Percentiles rank a stretch among this genome's conserved stretches.
Conservation (phyloP, 2,113 vertebrate genomes). For the Channa argus region DNA sequence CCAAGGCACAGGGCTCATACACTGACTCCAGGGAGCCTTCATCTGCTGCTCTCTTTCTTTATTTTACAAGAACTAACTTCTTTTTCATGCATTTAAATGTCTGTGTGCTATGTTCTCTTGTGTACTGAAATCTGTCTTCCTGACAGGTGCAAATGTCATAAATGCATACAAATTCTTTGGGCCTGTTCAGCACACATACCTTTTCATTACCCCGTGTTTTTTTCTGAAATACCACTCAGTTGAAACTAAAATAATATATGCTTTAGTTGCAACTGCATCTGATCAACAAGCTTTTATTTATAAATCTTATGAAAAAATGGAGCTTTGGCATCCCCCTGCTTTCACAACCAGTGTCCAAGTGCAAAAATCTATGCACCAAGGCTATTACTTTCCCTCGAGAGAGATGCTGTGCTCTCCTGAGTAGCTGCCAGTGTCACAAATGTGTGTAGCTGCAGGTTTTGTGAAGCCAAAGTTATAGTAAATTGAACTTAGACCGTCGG, state of each 20-base stretch:
- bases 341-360: background rate
- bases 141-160: constrained; percentile 47
- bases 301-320: too few relatives aligned
- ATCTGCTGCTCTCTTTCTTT: background rate
- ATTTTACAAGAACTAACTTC: constrained; percentile 19
- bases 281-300: too few relatives aligned
- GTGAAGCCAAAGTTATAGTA: too few relatives aligned
- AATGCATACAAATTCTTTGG: constrained; percentile 20
- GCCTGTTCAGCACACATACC: constrained; percentile 1
- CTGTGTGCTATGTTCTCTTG: constrained; percentile 34
- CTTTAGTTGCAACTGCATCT: background rate
- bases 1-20: constrained; percentile 6
- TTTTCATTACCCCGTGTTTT: background rate
- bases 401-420: background rate
- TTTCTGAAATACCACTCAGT: constrained; percentile 8
- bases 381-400: background rate
- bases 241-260: background rate
- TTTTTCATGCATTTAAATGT: constrained; percentile 59
- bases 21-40: constrained; percentile 17
- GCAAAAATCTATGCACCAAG: background rate
- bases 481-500: too few relatives aligned
- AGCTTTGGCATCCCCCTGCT: background rate
- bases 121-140: constrained; percentile 31
- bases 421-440: background rate
- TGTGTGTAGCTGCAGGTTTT: too few relatives aligned